phyloP scores from a whole-genome alignment of 2,888 invertebrate species.

The Molanna angustata region DNA sequence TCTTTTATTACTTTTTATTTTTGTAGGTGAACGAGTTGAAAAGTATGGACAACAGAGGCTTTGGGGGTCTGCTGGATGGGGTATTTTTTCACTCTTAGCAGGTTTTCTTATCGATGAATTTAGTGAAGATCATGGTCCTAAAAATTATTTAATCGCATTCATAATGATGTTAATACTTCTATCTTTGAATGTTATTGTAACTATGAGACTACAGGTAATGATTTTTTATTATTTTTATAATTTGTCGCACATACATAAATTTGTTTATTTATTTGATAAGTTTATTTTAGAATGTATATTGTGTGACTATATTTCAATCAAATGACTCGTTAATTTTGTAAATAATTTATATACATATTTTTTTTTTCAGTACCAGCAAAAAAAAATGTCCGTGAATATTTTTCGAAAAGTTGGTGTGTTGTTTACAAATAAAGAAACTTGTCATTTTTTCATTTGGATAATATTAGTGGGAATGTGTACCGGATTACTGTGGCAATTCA shows the following conservation, averaged over 20 bases:
- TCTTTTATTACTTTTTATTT: too few species aligned
- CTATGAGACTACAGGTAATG: constrained; percentile 63
- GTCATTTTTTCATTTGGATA: constrained; percentile 78
- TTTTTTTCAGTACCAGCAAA: constrained; percentile 58
- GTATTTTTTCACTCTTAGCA: constrained; percentile 69
- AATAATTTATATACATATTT: background rate
- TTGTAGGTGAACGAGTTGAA: constrained; percentile 64
- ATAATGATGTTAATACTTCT: constrained; percentile 68
- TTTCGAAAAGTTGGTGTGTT: constrained; percentile 66
- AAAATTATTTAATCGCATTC: constrained; percentile 80
- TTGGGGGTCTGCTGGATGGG: constrained; percentile 89
- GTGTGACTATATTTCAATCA: too few species aligned
- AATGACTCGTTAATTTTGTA: background rate
- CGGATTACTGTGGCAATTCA: constrained; percentile 82
- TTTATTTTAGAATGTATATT: too few species aligned
- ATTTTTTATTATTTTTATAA: too few species aligned
- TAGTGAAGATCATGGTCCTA: constrained; percentile 61
- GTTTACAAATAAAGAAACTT: constrained; percentile 62
- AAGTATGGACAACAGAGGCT: constrained; percentile 82
- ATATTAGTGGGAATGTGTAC: constrained; percentile 80
- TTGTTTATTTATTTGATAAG: too few species aligned
- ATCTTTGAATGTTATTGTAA: constrained; percentile 63
- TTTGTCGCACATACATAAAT: too few species aligned
- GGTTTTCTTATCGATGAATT: constrained; percentile 76
- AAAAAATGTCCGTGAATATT: constrained; percentile 64